Base-by-base conservation (phyloP, 2,888 invertebrate genomes). In the Erpobdella octoculata region DNA sequence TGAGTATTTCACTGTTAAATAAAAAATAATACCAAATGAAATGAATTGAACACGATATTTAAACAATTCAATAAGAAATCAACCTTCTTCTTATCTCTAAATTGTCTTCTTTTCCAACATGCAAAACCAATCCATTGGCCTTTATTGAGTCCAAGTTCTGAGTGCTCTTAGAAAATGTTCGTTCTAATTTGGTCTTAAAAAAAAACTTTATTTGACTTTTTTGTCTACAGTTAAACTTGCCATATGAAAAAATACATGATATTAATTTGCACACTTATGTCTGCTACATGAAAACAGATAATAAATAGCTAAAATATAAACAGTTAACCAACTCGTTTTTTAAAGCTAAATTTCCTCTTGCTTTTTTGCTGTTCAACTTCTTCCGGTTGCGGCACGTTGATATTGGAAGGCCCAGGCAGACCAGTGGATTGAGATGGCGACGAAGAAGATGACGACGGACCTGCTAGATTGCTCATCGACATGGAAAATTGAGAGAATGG, bases 301-400 rank as follows among this genome's bases (percentile, higher is more conserved):
- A 53, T 15, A 12, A 53, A 28, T 25, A 28, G 21, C 53, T 25
- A 5, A 1, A 53, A 12, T 21, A 53, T 25, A 6, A 8, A 28
- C 28, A 5, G 12, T 25, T 2, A 53, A 53, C 53, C 4, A 6
- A 53, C 53, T n/a, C 21, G 6, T 53, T 53, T 53, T 9, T 53
- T 62, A 8, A 69, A n/a, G 58, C 69, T 69, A 58, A 69, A 58
- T 35, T 35, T 69, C 53, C 46, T 48, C 36, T 53, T 53, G n/a
- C 35, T 35, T 25, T 41, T 67, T 12, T 21, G 41, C 46, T 41
- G 28, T n/a, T 38, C 65, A n/a, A 28, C 21, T 28, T 4, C 21
- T 25, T 25, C 53, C 1, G 5, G 53, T 53, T 53, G 53, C 53
- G 12, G 41, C 41, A 41, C 18, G 41, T 41, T 41, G 18, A 9